Evolutionary conservation across 2,797 vertebrate genomes (phyloP).

Genomic region (Anguilla obscura): DNA sequence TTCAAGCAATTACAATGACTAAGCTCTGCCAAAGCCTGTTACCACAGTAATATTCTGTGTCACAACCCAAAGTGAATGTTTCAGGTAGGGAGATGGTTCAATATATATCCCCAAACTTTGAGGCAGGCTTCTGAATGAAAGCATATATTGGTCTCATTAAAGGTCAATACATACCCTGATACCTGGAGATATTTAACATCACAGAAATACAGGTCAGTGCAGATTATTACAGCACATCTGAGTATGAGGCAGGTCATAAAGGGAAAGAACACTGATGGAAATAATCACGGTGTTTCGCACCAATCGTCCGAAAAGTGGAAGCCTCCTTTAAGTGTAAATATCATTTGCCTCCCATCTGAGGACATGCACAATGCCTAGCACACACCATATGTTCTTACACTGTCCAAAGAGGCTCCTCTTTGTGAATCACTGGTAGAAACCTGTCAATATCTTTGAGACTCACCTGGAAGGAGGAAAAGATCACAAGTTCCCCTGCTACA

Average conservation of each 20-base stretch:
- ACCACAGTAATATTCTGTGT: too few species aligned
- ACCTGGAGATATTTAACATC: not conserved
- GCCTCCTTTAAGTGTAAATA: constrained; percentile 1
- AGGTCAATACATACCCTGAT: not conserved
- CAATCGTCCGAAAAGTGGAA: not conserved
- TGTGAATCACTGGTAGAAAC: not conserved
- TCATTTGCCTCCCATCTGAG: not conserved
- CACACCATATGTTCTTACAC: not conserved
- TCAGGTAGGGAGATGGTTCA: too few species aligned
- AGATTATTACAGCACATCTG: not conserved
- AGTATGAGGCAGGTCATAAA: not conserved
- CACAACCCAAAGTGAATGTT: not conserved
- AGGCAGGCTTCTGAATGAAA: not conserved
- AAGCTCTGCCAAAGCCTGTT: too few species aligned
- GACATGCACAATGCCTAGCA: not conserved
- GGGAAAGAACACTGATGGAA: not conserved
- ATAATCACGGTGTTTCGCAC: not conserved
- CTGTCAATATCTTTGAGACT: not conserved
- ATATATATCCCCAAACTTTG: not conserved
- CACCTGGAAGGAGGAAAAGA: not conserved
- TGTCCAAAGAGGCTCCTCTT: not conserved
- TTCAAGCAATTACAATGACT: too few species aligned
- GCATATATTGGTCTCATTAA: not conserved
- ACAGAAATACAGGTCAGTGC: not conserved
- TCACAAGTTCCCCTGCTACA: not conserved